Evolutionary conservation across 2,797 vertebrate genomes (phyloP).

Genomic region (Argya squamiceps): DNA sequence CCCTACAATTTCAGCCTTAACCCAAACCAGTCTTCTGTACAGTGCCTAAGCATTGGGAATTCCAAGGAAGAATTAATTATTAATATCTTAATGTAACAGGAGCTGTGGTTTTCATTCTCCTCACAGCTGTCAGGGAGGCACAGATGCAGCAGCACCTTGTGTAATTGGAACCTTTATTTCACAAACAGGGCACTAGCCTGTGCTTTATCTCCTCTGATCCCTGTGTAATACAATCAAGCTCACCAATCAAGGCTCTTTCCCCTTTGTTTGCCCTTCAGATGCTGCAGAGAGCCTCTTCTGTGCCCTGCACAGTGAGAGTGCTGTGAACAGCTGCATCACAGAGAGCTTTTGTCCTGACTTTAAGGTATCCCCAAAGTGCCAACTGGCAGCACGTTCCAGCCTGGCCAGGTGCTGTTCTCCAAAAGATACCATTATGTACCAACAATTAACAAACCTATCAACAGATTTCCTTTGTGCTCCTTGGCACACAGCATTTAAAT

Average conservation of each 20-base stretch:
- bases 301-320: not conserved
- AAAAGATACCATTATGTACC: not conserved
- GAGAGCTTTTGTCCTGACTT: not conserved
- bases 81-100: not conserved
- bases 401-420: constrained; percentile 20
- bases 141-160: constrained; percentile 44
- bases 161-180: constrained; percentile 53
- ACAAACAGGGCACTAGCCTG: constrained; percentile 30
- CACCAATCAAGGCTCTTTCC: constrained; percentile 43
- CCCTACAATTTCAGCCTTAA: not conserved
- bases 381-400: not conserved
- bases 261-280: constrained; percentile 55
- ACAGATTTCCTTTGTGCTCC: not conserved
- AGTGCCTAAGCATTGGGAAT: not conserved
- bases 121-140: constrained; percentile 36
- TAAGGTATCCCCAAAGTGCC: not conserved
- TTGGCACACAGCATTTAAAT: not conserved
- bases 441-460: not conserved
- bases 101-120: constrained; percentile 1
- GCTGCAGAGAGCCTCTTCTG: constrained; percentile 13
- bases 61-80: constrained; percentile 43
- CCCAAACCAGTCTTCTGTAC: not conserved
- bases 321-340: not conserved
- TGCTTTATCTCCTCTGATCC: constrained; percentile 55
- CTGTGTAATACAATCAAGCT: constrained; percentile 30